These are phyloP conservation scores for Microtus pennsylvanicus DNA, from an alignment of 2,113 vertebrate genomes.

Conservation along the genomic window DNA sequence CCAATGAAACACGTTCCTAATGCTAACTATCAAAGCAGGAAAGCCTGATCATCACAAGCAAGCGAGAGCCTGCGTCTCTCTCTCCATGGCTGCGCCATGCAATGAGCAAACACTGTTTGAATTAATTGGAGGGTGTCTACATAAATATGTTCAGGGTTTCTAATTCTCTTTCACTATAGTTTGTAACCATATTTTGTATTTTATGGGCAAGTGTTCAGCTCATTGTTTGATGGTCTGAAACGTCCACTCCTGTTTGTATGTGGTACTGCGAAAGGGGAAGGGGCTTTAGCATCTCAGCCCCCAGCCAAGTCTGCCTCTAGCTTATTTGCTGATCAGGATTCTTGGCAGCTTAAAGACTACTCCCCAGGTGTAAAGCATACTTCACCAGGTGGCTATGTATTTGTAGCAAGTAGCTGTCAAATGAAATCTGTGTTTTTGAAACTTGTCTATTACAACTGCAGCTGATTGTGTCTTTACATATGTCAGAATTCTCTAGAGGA, in stretches of 20 bases:
- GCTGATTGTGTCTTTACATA: neutral
- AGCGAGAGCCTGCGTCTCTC: conserved; percentile 71
- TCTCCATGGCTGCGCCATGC: neutral
- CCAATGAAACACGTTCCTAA: conserved; percentile 78
- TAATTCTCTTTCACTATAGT: neutral
- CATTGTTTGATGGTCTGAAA: neutral
- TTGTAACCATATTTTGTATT: conserved; percentile 32
- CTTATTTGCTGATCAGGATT: neutral
- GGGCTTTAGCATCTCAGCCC: neutral
- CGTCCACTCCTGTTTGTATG: neutral
- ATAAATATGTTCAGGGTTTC: conserved; percentile 62
- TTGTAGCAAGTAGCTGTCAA: neutral
- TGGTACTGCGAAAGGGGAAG: fast-evolving
- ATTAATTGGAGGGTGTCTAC: conserved; percentile 66
- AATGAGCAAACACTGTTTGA: conserved; percentile 50
- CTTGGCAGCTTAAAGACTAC: neutral
- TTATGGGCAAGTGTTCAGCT: neutral
- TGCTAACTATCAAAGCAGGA: conserved; percentile 74
- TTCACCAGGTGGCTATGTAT: neutral
- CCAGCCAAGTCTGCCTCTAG: neutral
- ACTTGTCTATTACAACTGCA: neutral
- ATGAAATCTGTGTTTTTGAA: neutral
- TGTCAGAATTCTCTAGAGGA: neutral
- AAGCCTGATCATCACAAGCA: conserved; percentile 70
- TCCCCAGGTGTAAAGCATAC: neutral